Conservation (phyloP, 2,797 vertebrate genomes). For the Lerista edwardsae region DNA sequence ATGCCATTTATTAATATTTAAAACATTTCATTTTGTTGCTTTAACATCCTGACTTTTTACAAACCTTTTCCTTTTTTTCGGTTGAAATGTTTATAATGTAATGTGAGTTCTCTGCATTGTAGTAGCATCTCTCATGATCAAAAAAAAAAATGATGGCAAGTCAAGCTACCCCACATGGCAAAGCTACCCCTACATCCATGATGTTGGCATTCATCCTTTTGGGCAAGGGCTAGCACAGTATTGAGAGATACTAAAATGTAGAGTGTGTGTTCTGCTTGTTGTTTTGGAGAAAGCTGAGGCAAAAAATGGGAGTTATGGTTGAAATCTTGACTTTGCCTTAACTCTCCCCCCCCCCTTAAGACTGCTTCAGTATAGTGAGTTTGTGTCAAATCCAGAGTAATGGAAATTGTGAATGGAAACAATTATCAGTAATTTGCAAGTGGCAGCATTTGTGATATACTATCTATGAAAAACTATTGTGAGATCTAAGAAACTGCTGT, state of each 20-base stretch:
- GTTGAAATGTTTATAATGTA: background rate
- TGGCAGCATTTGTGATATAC: background rate
- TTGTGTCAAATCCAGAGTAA: too few species aligned
- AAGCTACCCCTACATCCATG: background rate
- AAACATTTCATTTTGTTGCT: too few species aligned
- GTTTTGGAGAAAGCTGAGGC: too few species aligned
- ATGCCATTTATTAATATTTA: too few species aligned
- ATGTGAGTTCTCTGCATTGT: background rate
- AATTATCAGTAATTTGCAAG: background rate
- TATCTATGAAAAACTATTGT: background rate
- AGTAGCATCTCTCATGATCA: background rate
- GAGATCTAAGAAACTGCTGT: background rate
- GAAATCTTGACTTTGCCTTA: too few species aligned
- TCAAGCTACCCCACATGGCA: background rate
- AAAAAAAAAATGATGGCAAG: background rate
- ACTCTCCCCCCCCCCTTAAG: too few species aligned
- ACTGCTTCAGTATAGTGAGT: too few species aligned
- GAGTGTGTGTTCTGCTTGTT: too few species aligned
- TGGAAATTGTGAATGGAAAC: background rate
- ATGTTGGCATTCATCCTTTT: background rate
- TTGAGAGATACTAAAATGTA: background rate
- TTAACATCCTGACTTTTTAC: background rate
- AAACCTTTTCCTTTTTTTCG: background rate
- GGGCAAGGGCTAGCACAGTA: background rate
- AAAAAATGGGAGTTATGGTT: too few species aligned